Percentiles rank a stretch among this genome's conserved stretches.
Conservation (phyloP, 2,113 vertebrate species). For the Himantopus leucocephalus region DNA sequence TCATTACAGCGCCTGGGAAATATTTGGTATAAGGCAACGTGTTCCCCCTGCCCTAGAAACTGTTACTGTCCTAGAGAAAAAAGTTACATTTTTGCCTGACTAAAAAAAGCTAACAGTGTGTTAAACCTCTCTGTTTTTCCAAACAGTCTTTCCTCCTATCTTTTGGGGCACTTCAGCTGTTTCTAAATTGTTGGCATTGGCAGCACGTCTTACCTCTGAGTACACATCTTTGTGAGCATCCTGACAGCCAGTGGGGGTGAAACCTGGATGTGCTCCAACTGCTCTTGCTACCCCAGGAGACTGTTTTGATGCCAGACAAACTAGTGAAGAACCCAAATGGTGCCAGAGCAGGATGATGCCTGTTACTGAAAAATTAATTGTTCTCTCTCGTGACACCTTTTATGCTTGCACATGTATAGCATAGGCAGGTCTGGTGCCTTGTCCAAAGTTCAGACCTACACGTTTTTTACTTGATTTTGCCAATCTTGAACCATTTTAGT, state of each 20-base stretch:
- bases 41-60: not conserved
- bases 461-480: not conserved
- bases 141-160: not conserved
- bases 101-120: not conserved
- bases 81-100: not conserved
- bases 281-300: not conserved
- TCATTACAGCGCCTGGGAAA: not conserved
- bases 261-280: not conserved
- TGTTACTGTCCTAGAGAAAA: not conserved
- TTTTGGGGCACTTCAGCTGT: not conserved
- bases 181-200: not conserved
- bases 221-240: not conserved
- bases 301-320: not conserved
- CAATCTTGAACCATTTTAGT: not conserved
- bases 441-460: not conserved
- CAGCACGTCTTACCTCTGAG: not conserved
- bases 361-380: not conserved
- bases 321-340: not conserved
- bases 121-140: not conserved
- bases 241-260: not conserved
- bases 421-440: not conserved
- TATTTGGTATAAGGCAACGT: not conserved
- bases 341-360: not conserved
- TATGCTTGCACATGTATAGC: not conserved
- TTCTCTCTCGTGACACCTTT: not conserved